Conservation (phyloP, 1,140 invertebrate genomes). For the Belonocnema kinseyi region DNA sequence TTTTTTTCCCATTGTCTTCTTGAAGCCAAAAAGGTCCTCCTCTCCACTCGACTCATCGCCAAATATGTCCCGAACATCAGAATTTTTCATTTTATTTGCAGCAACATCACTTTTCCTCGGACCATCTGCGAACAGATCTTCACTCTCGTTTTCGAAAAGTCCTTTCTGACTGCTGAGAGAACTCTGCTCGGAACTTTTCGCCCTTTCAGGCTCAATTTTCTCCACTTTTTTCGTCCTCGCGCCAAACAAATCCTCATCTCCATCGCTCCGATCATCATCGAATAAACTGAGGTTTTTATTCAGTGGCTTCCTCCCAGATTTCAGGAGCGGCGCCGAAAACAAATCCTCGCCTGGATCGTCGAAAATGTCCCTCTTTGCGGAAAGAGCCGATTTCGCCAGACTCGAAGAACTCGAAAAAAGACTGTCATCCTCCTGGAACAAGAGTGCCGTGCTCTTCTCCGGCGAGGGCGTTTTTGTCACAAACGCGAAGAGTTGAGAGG, state of each 20-base stretch:
- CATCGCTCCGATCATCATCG: slow-evolving; percentile 56
- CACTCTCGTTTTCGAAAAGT: slow-evolving; percentile 53
- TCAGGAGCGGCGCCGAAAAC: slow-evolving; percentile 58
- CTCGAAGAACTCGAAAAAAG: slow-evolving; percentile 55
- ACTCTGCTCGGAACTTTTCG: not conserved
- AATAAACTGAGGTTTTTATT: slow-evolving; percentile 62
- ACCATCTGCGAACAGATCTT: slow-evolving; percentile 34
- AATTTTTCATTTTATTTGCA: slow-evolving; percentile 47
- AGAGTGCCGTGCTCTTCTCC: slow-evolving; percentile 62
- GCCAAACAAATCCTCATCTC: slow-evolving; percentile 65
- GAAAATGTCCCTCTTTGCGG: slow-evolving; percentile 49
- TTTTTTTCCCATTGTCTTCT: slow-evolving; percentile 47
- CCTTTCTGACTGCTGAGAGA: slow-evolving; percentile 43
- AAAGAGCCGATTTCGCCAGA: slow-evolving; percentile 38
- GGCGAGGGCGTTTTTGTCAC: slow-evolving; percentile 73
- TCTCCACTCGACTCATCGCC: slow-evolving; percentile 64
- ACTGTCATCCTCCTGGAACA: slow-evolving; percentile 66
- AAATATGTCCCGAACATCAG: slow-evolving; percentile 67
- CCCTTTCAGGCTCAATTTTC: not conserved
- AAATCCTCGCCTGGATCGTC: slow-evolving; percentile 65
- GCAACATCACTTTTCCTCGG: slow-evolving; percentile 36
- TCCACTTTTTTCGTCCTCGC: slow-evolving; percentile 33
- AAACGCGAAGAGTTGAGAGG: slow-evolving; percentile 70
- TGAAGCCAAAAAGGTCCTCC: slow-evolving; percentile 65
- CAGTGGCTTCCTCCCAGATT: slow-evolving; percentile 58